Percentiles rank a stretch among this genome's conserved stretches.
These are phyloP conservation scores for Hestina assimilis DNA, from an alignment of 1,140 invertebrate species.

Conservation along the genomic window DNA sequence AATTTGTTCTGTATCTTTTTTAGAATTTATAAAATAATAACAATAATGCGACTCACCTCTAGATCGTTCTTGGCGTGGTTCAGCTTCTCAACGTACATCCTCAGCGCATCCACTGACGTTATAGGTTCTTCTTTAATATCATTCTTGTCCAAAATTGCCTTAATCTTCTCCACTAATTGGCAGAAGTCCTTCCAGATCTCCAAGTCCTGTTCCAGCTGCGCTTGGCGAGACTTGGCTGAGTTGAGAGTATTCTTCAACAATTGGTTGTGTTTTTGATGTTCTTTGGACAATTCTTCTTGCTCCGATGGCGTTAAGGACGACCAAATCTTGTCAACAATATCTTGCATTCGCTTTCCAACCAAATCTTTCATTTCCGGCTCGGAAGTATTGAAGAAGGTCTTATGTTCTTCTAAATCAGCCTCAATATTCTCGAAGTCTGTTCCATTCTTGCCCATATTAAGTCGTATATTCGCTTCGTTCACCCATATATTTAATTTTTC, in stretches of 20 bases:
- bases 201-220: conserved; percentile 86
- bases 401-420: conserved; percentile 90
- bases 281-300: conserved; percentile 88
- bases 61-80: conserved; percentile 87
- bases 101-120: conserved; percentile 85
- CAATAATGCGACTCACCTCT: conserved; percentile 80
- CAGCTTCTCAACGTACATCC: conserved; percentile 89
- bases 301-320: conserved; percentile 87
- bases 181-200: conserved; percentile 90
- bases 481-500: conserved; percentile 92
- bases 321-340: conserved; percentile 91
- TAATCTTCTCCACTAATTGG: conserved; percentile 86
- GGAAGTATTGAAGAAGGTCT: conserved; percentile 87
- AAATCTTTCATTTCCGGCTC: conserved; percentile 88
- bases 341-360: conserved; percentile 89
- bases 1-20: background rate
- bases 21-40: background rate
- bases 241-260: conserved; percentile 89
- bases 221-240: conserved; percentile 86
- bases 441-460: conserved; percentile 89
- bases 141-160: conserved; percentile 84
- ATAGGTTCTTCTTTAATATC: conserved; percentile 87
- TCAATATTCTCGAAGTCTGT: conserved; percentile 92
- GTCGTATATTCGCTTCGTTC: conserved; percentile 87
- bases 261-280: conserved; percentile 88